These are phyloP conservation scores for Rhyacichthys aspro DNA, from an alignment of 2,797 vertebrate genomes.

Conservation along the genomic window DNA sequence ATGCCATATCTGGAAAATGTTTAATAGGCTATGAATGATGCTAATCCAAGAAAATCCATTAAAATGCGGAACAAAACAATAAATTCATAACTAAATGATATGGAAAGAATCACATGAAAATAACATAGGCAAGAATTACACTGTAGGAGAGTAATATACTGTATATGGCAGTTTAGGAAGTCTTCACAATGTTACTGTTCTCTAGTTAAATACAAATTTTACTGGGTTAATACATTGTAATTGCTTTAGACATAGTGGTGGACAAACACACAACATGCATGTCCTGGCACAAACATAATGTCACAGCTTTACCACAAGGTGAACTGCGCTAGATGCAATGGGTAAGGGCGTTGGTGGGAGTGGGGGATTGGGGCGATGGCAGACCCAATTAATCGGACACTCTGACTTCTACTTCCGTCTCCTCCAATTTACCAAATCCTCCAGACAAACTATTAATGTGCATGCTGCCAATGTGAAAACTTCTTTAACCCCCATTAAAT, in stretches of 20 bases:
- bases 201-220: constrained; percentile 20
- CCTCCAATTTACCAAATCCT: constrained; percentile 95
- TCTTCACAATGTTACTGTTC: constrained; percentile 33
- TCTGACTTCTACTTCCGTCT: constrained; percentile 90
- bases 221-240: neutral
- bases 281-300: constrained; percentile 32
- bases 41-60: constrained; percentile 78
- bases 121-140: constrained; percentile 44
- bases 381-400: constrained; percentile 95
- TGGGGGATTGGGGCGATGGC: constrained; percentile 67
- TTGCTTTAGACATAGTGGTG: constrained; percentile 43
- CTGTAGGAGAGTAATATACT: constrained; percentile 10
- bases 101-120: constrained; percentile 30
- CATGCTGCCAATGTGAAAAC: constrained; percentile 92
- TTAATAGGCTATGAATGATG: constrained; percentile 75
- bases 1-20: constrained; percentile 71
- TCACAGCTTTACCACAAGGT: constrained; percentile 39
- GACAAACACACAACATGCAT: neutral
- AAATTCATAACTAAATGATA: constrained; percentile 62
- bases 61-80: constrained; percentile 72
- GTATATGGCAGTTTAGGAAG: constrained; percentile 25
- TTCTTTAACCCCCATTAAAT: constrained; percentile 99
- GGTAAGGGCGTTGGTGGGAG: constrained; percentile 63
- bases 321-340: constrained; percentile 43
- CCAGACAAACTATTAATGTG: constrained; percentile 96